These are phyloP conservation scores for Varroa destructor DNA, from an alignment of 1,140 invertebrate genomes.

Conservation along the genomic window DNA sequence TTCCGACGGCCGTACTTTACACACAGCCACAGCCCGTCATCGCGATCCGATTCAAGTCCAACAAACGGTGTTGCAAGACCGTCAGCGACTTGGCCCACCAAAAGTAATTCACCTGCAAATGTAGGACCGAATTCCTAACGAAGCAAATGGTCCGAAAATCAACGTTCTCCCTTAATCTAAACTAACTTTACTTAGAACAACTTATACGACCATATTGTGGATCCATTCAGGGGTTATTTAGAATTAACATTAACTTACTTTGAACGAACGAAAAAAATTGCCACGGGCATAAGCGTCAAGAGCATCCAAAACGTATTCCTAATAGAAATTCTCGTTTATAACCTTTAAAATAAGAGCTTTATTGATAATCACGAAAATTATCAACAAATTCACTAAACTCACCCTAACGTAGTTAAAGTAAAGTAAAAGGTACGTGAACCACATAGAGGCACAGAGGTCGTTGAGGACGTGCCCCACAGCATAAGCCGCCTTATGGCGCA, in stretches of 20 bases:
- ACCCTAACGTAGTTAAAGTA: constrained; percentile 46
- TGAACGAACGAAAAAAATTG: no score
- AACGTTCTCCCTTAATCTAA: no score
- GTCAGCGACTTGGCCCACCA: constrained; percentile 78
- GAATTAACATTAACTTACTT: no score
- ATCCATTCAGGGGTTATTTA: no score
- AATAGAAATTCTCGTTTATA: no score
- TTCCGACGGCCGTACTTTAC: constrained; percentile 67
- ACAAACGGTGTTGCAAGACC: constrained; percentile 75
- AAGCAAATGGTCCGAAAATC: background rate
- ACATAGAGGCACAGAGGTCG: constrained; percentile 87
- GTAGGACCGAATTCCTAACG: constrained; percentile 51
- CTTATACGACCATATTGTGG: no score
- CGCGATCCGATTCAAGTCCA: constrained; percentile 67
- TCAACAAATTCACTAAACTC: background rate
- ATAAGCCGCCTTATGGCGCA: constrained; percentile 46
- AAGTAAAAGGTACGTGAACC: constrained; percentile 91
- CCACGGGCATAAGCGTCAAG: no score
- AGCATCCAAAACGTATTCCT: no score
- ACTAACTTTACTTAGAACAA: no score
- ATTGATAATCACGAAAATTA: no score
- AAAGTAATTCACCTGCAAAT: constrained; percentile 60
- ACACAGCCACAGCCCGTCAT: constrained; percentile 45
- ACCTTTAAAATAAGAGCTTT: no score
- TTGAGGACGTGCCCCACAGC: constrained; percentile 76